A percentile compares a stretch with the other conserved stretches of the same genome.
phyloP scores from a whole-genome alignment of 1,140 invertebrate species.

The Zelostemma sp. region DNA sequence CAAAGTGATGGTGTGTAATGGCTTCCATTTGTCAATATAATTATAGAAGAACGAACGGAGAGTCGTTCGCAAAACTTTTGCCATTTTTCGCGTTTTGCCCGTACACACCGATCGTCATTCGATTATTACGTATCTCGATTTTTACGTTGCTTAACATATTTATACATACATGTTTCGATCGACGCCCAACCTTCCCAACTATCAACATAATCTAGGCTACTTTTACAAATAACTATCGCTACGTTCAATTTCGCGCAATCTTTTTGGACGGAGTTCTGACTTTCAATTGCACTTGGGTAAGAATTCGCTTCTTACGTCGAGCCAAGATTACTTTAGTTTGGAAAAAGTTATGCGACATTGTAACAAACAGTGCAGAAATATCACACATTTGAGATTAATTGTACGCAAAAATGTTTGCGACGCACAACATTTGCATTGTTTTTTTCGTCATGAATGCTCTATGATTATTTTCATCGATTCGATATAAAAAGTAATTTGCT shows the following conservation, averaged over 20 bases:
- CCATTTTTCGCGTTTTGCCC: constrained; percentile 26
- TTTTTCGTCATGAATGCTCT: too few relatives aligned
- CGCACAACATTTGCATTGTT: too few relatives aligned
- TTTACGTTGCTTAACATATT: neutral
- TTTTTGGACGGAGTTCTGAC: constrained; percentile 48
- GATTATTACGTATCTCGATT: neutral
- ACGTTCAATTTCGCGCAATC: constrained; percentile 23
- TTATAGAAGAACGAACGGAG: constrained; percentile 14
- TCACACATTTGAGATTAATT: neutral
- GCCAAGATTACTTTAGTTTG: constrained; percentile 2
- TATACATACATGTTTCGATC: constrained; percentile 8
- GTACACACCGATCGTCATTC: constrained; percentile 16
- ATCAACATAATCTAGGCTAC: constrained; percentile 12
- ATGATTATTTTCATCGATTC: too few relatives aligned
- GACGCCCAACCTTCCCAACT: constrained; percentile 4
- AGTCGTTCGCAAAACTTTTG: constrained; percentile 9
- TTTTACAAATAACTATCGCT: constrained; percentile 13
- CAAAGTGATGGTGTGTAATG: constrained; percentile 30
- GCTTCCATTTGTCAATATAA: constrained; percentile 27
- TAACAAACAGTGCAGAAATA: neutral
- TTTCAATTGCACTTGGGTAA: neutral
- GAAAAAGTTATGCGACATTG: neutral
- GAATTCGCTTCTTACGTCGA: constrained; percentile 6
- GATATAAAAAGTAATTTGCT: too few relatives aligned
- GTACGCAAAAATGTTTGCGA: too few relatives aligned